Evolutionary conservation across 2,888 invertebrate genomes (phyloP).

Genomic region (Hanleya hanleyi): DNA sequence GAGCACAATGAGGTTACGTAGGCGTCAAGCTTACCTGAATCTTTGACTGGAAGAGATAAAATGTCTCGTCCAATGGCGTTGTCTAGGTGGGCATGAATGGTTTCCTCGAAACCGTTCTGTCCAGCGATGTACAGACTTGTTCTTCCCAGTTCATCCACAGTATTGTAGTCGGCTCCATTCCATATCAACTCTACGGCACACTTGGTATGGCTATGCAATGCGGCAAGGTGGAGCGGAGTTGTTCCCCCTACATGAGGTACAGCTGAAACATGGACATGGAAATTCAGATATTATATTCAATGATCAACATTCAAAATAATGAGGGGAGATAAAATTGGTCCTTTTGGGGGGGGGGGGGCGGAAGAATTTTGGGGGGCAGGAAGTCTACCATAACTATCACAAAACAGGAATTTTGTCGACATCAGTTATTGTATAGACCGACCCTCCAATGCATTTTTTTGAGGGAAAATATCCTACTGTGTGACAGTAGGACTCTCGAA

Average conservation of each 20-base stretch:
- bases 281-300: too few species aligned
- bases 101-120: conserved; percentile 52
- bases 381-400: too few species aligned
- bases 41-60: conserved; percentile 66
- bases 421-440: too few species aligned
- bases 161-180: conserved; percentile 71
- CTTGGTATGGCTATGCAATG: conserved; percentile 59
- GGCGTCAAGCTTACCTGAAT: conserved; percentile 45
- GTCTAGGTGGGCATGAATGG: conserved; percentile 64
- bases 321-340: too few species aligned
- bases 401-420: too few species aligned
- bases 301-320: too few species aligned
- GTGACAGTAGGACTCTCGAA: too few species aligned
- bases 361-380: too few species aligned
- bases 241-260: conserved; percentile 68
- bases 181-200: conserved; percentile 68
- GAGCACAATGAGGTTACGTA: not conserved
- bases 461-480: too few species aligned
- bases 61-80: conserved; percentile 70
- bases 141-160: conserved; percentile 65
- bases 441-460: too few species aligned
- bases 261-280: too few species aligned
- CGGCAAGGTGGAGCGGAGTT: conserved; percentile 69
- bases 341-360: too few species aligned
- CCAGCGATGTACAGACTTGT: conserved; percentile 70